Base-by-base conservation (phyloP, 1,140 invertebrate species). In the Nomia melanderi region DNA sequence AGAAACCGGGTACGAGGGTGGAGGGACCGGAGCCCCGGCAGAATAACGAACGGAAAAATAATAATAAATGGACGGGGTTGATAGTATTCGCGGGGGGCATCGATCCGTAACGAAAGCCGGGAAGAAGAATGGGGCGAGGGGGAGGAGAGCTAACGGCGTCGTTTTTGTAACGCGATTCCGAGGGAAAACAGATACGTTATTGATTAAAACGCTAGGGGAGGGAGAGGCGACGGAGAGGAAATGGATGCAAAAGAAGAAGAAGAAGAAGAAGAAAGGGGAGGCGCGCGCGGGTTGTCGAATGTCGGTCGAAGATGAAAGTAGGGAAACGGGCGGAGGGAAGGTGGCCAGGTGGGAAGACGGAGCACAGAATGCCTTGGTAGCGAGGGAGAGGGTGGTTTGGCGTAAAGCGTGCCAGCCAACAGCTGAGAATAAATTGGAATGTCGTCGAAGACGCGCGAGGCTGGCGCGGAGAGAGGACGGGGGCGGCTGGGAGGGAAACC, bases 351-450 rank as follows among this genome's bases (percentile, higher is more conserved):
- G 25, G 47, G 8, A 62, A 56, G 44, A 70, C n/a, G 29, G n/a
- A n/a, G 23, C 12, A 14, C 14, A 56, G 31, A 70, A 76, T 33
- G 53, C 47, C 63, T 70, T 44, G 20, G 20, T 9, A 23, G 17
- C 11, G 62, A 20, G 27, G 41, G 60, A 44, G 76, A 56, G 50
- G 33, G 62, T 63, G 41, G 50, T 62, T 74, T 62, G 62, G 66
- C 70, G 41, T 66, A 69, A 84, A 84, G 83, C 78, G 82, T 84
- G 78, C 83, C 82, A 84, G 81, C 74, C 70, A 79, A 79, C 82
- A 81, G 81, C 81, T 81, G 83, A 84, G 83, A 84, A 84, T 84
- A 84, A 84, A 84, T 84, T 84, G 83, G 83, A 84, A 84, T 72
- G 82, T 84, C 83, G 83, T 84, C 82, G 83, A 84, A 81, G 75